Evolutionary conservation across 2,797 vertebrate species (phyloP).

Genomic region (Tamandua tetradactyla): DNA sequence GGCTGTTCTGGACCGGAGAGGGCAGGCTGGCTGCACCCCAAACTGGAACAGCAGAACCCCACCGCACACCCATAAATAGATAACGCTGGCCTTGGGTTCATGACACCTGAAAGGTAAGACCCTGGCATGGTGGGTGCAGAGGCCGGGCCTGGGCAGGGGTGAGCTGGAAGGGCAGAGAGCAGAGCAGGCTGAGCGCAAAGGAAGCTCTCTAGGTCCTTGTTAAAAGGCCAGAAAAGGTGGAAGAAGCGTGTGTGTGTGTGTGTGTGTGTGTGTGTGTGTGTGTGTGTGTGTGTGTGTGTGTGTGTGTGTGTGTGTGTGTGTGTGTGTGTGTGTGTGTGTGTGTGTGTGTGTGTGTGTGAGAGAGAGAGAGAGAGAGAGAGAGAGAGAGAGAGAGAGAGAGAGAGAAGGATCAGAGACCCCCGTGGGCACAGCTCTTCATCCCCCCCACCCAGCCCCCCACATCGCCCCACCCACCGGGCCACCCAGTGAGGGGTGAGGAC

Average conservation of each 20-base stretch:
- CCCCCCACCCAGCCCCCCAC: background rate
- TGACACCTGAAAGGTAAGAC: background rate
- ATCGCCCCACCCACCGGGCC: background rate
- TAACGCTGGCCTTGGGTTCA: background rate
- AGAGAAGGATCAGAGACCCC: background rate
- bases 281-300: too few relatives aligned
- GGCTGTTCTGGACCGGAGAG: background rate
- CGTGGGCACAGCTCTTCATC: background rate
- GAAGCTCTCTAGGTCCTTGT: background rate
- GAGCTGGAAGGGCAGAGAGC: background rate
- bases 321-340: too few relatives aligned
- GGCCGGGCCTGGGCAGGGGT: background rate
- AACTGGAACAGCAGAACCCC: background rate
- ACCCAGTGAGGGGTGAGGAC: background rate
- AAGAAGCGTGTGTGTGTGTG: background rate
- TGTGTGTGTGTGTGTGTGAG: too few relatives aligned
- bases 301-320: too few relatives aligned
- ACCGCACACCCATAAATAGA: background rate
- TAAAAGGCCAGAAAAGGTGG: background rate
- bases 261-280: background rate
- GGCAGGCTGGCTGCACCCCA: background rate
- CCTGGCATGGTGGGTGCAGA: rapidly evolving
- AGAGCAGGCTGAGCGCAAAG: background rate
- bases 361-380: too few relatives aligned
- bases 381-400: too few relatives aligned